phyloP scores from a whole-genome alignment of 1,140 invertebrate species.

The Charaxes varanes region DNA sequence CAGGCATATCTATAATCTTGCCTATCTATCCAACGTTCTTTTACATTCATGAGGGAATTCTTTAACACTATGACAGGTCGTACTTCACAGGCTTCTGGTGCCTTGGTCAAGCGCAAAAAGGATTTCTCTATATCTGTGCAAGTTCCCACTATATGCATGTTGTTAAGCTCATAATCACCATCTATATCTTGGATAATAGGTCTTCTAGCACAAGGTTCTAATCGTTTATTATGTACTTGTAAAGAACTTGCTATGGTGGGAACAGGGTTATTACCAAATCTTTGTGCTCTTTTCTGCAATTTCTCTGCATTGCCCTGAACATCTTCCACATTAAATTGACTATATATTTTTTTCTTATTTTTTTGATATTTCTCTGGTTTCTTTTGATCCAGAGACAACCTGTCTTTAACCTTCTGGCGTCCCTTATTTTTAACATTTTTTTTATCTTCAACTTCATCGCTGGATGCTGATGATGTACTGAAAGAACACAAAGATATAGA shows the following conservation, averaged over 20 bases:
- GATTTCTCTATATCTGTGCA: constrained; percentile 95
- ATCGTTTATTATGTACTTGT: constrained; percentile 43
- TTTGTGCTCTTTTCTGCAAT: constrained; percentile 88
- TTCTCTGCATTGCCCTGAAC: constrained; percentile 82
- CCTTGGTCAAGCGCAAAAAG: constrained; percentile 95
- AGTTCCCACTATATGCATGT: constrained; percentile 93
- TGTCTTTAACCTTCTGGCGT: constrained; percentile 65
- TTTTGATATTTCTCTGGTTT: constrained; percentile 66
- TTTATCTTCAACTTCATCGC: constrained; percentile 61
- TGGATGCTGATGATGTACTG: constrained; percentile 63
- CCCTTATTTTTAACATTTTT: constrained; percentile 52
- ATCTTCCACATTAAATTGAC: constrained; percentile 79
- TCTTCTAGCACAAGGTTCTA: constrained; percentile 59
- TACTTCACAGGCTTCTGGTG: constrained; percentile 93
- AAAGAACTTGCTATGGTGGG: constrained; percentile 61
- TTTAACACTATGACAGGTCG: constrained; percentile 90
- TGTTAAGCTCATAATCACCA: constrained; percentile 85
- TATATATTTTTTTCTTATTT: constrained; percentile 77
- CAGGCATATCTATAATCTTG: constrained; percentile 97
- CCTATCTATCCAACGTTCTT: constrained; percentile 90
- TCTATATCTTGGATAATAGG: constrained; percentile 75
- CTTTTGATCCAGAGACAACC: constrained; percentile 60
- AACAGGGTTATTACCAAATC: constrained; percentile 78
- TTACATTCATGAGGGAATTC: constrained; percentile 91
- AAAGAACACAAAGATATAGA: constrained; percentile 23